Evolutionary conservation across 2,888 invertebrate species (phyloP), one percentile per base, ranked within the genome.

Genomic region (Lissocephala sabroskyi): DNA sequence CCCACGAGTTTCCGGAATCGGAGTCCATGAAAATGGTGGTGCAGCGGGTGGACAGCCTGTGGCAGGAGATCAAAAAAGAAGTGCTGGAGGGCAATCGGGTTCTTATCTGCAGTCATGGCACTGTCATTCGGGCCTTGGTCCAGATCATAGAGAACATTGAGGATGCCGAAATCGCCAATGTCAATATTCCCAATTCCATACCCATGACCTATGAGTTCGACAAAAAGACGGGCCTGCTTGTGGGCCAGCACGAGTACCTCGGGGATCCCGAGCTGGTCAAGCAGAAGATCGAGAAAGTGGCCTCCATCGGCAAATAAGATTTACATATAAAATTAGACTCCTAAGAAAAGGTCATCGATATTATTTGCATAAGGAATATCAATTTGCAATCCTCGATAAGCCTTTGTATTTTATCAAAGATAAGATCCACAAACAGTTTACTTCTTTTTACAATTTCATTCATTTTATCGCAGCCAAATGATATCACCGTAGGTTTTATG

Each of bases 81-180:
- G 90, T 98, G 84, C 89, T 95, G 75, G 49, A 55, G 1, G 94
- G 94, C 42, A 92, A 92, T 79, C 89, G 85, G 19, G 89, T 95
- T 44, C 87, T 95, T 41, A 91, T 95, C 76, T 94, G 92, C 23
- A 93, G 94, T 17, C 95, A 95, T 79, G 95, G 95, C 39, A 95
- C 95, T 83, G 93, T 94, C 78, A 88, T 94, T 30, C 86, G 95
- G 71, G 94, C 94, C 51, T 91, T 95, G 62, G 92, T 95, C 1
- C 95, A 95, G 84, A 91, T 94, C 85, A 88, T 95, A 79, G 94
- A 95, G 83, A 86, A 92, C 91, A 85, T 85, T 87, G 10, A 18
- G 47, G 17, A 9, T 10, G 1, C 1, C 11, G n/a, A 1, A n/a
- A 16, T 13, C 4, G n/a, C n/a, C n/a, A n/a, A n/a, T n/a, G n/a